Base-by-base conservation (phyloP, 2,113 vertebrate species). In the Crotalus viridis region DNA sequence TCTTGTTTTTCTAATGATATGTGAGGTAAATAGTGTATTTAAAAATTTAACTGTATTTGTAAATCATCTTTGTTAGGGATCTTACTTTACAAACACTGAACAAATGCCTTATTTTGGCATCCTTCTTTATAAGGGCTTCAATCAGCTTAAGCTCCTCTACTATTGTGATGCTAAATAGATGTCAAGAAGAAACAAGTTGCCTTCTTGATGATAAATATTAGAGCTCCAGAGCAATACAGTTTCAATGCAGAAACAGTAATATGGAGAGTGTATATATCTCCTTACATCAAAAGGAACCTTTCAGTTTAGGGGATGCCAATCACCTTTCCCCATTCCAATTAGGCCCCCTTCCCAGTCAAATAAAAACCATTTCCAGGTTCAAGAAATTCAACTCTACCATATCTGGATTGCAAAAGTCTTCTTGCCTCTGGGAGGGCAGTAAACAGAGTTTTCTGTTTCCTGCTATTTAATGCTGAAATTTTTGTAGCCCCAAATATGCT, bases 71-170 rank as follows among this genome's bases (percentile, higher is more conserved):
- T 81, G 74, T 81, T 19, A 81, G 33, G 7, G 19, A 81, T 81
- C 39, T 81, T 43, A 81, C 33, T 17, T 43, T 43, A 43, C 33
- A 81, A 81, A 81, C 6, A 9, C 33, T 21, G 33, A 81, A 81
- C 69, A 81, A 43, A 43, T 81, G 17, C 74, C 74, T 43, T 81
- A 19, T 81, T 81, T 39, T 43, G 74, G 33, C 74, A 81, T 43
- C 6, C 74, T 81, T 81, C 74, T 81, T 81, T 81, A 43, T 81
- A 90, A 89, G 88, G 94, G 8, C 26, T 89, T 89, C 91, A 94
- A 87, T 43, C 94, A 54, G 88, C 94, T 0, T 0, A 94, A 61
- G 43, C 10, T 91, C 88, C 57, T 26, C 24, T 5, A 51, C 51
- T 17, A 55, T 88, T 88, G 28, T 88, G 87, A 54, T 88, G 51